Base-by-base conservation (phyloP, 2,797 vertebrate genomes). In the Poeciliopsis paucimaculata region DNA sequence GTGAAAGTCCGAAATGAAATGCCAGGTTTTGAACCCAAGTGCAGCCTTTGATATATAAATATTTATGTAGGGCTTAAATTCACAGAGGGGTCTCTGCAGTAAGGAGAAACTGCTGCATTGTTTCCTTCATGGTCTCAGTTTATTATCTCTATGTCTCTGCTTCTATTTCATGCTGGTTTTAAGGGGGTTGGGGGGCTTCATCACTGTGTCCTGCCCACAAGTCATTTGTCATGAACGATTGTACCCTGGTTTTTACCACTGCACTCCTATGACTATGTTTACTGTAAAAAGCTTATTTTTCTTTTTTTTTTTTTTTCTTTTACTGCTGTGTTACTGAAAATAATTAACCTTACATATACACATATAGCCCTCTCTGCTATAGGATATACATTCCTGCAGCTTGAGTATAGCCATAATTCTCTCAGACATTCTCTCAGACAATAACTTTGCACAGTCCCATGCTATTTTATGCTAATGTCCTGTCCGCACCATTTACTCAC, bases 211-310 rank as follows among this genome's bases (percentile, higher is more conserved):
- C 71, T 89, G 78, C 77, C 83, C 84, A 83, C 60, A 81, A 85
- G 86, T 83, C 82, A 90, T 93, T 94, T 91, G 88, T 94, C 90
- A 90, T 91, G 64, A 2, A 79, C 89, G 83, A 86, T 88, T 82
- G 82, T 60, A 64, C 73, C 86, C 72, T 47, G 45, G 72, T 77
- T 51, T 80, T 90, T 51, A 74, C 46, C 28, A 47, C 66, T 26
- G 49, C 75, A 75, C 68, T 78, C 23, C 36, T 75, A 64, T 55
- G 31, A 73, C 70, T 84, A 46, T 28, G 47, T 73, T 71, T 53
- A 28, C 47, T 77, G 41, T 26, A 53, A 31, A 68, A 49, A 28
- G 26, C 43, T 57, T 75, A 75, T 77, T 73, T 64, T 11, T 16
- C 34, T 57, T 76, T 72, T 62, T 73, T 64, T 57, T 76, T 75